Base-by-base conservation (phyloP, 2,113 vertebrate species). In the Buteo buteo region DNA sequence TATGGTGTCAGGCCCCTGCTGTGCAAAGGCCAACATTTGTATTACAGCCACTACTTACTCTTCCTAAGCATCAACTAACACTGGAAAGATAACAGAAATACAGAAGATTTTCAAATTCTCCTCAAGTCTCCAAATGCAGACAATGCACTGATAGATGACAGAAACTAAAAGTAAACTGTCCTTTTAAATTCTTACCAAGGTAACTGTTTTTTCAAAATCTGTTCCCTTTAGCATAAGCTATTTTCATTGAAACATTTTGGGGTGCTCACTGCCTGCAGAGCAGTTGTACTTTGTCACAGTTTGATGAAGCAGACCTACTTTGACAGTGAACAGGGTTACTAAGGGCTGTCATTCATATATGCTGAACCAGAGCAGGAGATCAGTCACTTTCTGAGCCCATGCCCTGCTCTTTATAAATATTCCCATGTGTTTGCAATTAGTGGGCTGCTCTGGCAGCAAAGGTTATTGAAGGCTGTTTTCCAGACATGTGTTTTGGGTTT, bases 381-480 rank as follows among this genome's bases (percentile, higher is more conserved):
- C 89, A 82, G 86, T 95, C 67, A 64, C 54, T 88, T 95, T 96
- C 57, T 62, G 66, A 95, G 92, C 44, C 82, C 52, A 44, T 93
- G 79, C 49, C 81, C 79, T 65, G 45, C 42, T 96, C 71, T 87
- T 91, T 88, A 90, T 91, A 98, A 98, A 94, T 96, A 96, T 77
- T 96, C 71, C 93, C 96, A 96, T 96, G 66, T 97, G 98, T 96
- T 96, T 96, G 92, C 79, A 97, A 97, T 97, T 97, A 91, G 80
- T 58, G 67, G 74, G n/a, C 82, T 93, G 72, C 80, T 90, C 78
- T 94, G 92, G 96, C 92, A 96, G 87, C 70, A 91, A 90, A 88
- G 45, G 69, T 86, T 96, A 95, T 84, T 94, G 83, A 92, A 88
- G 85, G 55, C 90, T 93, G 72, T 81, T 87, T 94, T 97, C 91